Evolutionary conservation across 2,113 vertebrate species (phyloP), one percentile per base, ranked within the genome.

Genomic region (Indri indri): DNA sequence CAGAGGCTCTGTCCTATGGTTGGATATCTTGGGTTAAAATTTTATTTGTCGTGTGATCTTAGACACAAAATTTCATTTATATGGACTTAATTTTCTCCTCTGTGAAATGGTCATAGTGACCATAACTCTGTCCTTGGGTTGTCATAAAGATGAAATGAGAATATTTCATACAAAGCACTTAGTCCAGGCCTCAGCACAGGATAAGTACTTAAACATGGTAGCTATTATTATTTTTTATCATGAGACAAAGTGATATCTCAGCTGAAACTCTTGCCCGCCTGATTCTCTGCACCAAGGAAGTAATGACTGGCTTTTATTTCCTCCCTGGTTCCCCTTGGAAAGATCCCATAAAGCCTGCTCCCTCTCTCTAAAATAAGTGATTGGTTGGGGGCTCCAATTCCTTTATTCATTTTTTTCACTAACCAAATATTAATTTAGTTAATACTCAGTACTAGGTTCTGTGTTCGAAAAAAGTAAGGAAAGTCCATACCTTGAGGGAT

Each of bases 21-120:
- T 73, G 65, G 23, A 63, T 57, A 65, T 70, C 25, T 66, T 70
- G 25, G 17, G 65, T 52, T 66, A 66, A 42, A 20, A 32, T 79
- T 74, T 83, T 87, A 80, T 94, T 65, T 88, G 42, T 52, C 96
- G 50, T 66, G 40, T 77, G 45, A 85, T 88, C 18, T 52, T 76
- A 54, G 42, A 73, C 9, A 22, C 20, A 32, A 20, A 14, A 50
- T 85, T 63, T 65, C 7, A 59, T 91, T 94, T 66, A 61, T 5
- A 42, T 13, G 4, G 45, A 59, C 20, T 93, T 63, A 30, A 47
- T 40, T 37, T 88, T 54, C 45, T 71, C 20, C 16, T 66, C 40
- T 95, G 14, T 80, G 80, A 90, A 92, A 22, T 37, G 25, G 70
- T 12, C 34, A 0, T 50, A 13, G 66, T 81, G 50, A 45, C 25